phyloP scores from a whole-genome alignment of 1,140 invertebrate species.

The Procambarus virginalis region DNA sequence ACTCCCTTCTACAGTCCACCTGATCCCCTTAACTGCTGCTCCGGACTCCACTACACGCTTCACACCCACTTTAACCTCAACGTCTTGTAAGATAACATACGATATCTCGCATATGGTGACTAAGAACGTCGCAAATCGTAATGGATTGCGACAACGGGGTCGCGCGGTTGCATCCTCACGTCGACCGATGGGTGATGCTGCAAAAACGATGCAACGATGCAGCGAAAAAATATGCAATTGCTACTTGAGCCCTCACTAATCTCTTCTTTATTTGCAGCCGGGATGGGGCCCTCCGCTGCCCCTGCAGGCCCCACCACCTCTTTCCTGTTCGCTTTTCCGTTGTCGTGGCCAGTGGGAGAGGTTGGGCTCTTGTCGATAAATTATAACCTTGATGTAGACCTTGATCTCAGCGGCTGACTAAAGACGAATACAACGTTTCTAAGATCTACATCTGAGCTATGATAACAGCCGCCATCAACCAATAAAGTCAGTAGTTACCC shows the following conservation, averaged over 20 bases:
- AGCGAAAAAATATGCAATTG: slow-evolving; percentile 65
- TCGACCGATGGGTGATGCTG: slow-evolving; percentile 56
- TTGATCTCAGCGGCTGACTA: background rate
- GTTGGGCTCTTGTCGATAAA: background rate
- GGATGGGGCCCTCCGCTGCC: slow-evolving; percentile 13
- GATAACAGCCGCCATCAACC: no score
- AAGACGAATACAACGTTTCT: background rate
- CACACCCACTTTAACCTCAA: background rate
- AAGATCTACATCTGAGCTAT: no score
- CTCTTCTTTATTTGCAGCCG: slow-evolving; percentile 63
- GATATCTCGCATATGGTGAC: background rate
- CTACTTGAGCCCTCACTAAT: slow-evolving; percentile 68
- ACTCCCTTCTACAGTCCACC: background rate
- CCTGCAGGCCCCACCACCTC: slow-evolving; percentile 17
- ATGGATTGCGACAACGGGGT: slow-evolving; percentile 27
- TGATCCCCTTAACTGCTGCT: background rate
- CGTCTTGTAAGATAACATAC: background rate
- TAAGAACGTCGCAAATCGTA: background rate
- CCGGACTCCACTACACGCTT: background rate
- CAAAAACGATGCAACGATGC: slow-evolving; percentile 62
- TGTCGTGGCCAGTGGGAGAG: background rate
- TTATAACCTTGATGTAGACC: background rate
- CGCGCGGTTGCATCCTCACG: slow-evolving; percentile 37
- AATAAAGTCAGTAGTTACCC: no score
- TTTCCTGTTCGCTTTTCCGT: background rate